Conservation (phyloP, 2,113 vertebrate species). For the Cephalopholis sonnerati region DNA sequence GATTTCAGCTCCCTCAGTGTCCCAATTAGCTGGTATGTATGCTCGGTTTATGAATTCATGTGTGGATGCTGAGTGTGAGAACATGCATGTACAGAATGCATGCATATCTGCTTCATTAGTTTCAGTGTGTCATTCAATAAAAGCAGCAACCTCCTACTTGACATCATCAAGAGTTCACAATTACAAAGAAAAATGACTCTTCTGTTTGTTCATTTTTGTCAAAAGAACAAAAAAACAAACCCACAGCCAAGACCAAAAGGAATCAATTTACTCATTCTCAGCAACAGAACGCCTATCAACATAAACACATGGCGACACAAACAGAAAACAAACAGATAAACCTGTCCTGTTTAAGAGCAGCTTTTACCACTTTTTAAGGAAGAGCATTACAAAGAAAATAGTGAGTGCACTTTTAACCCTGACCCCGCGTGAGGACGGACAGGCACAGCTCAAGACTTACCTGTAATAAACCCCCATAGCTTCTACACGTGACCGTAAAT, state of each 20-base stretch:
- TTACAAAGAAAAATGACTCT: slow-evolving; percentile 3
- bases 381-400: slow-evolving; percentile 85
- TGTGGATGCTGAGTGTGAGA: slow-evolving; percentile 53
- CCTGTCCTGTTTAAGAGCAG: slow-evolving; percentile 70
- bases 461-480: slow-evolving; percentile 84
- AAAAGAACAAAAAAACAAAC: neutral
- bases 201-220: slow-evolving; percentile 15
- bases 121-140: neutral
- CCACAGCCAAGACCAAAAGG: slow-evolving; percentile 24
- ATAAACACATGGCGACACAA: slow-evolving; percentile 65
- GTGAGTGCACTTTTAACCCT: slow-evolving; percentile 85
- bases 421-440: slow-evolving; percentile 81
- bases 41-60: slow-evolving; percentile 65
- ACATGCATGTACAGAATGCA: slow-evolving; percentile 22
- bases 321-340: slow-evolving; percentile 80
- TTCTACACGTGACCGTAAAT: slow-evolving; percentile 81
- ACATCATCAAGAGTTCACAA: neutral
- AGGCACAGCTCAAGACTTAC: slow-evolving; percentile 72
- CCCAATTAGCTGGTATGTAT: slow-evolving; percentile 82
- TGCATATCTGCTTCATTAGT: neutral
- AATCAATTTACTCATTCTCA: slow-evolving; percentile 28
- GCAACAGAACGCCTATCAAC: slow-evolving; percentile 39
- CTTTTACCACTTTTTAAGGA: slow-evolving; percentile 82
- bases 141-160: neutral
- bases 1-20: slow-evolving; percentile 83